Evolutionary conservation across 2,113 vertebrate species (phyloP).

Genomic region (Varanus komodoensis): DNA sequence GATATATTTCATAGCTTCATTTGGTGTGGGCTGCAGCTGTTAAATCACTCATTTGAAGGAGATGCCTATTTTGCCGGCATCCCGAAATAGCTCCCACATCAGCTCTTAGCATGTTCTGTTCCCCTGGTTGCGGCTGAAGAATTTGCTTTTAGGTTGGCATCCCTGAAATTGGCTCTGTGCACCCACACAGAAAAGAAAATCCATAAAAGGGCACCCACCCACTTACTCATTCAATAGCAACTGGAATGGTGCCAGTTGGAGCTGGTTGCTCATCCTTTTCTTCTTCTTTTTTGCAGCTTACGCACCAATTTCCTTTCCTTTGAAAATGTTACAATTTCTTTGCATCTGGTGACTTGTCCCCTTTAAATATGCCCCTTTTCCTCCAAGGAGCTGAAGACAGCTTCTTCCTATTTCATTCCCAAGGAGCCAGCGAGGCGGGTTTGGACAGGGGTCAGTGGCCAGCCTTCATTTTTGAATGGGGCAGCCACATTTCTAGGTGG

Average conservation of each 20-base stretch:
- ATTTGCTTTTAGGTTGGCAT: neutral
- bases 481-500: too few relatives aligned
- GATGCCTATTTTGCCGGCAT: neutral
- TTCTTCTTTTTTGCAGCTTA: too few relatives aligned
- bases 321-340: neutral
- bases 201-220: neutral
- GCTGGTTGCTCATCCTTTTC: neutral
- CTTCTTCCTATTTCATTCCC: too few relatives aligned
- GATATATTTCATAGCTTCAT: neutral
- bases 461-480: too few relatives aligned
- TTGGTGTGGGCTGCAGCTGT: neutral
- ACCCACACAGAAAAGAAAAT: neutral
- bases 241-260: neutral
- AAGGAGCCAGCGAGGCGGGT: too few relatives aligned
- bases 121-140: neutral
- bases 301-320: neutral
- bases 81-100: neutral
- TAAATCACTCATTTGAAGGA: neutral
- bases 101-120: neutral
- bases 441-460: too few relatives aligned
- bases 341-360: too few relatives aligned
- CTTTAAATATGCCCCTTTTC: too few relatives aligned
- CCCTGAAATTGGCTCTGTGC: neutral
- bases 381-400: too few relatives aligned
- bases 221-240: neutral